A percentile compares a stretch with the other conserved stretches of the same genome.
phyloP scores from a whole-genome alignment of 92 coral and sea anemone genomes.

The Epizoanthus fatuus region DNA sequence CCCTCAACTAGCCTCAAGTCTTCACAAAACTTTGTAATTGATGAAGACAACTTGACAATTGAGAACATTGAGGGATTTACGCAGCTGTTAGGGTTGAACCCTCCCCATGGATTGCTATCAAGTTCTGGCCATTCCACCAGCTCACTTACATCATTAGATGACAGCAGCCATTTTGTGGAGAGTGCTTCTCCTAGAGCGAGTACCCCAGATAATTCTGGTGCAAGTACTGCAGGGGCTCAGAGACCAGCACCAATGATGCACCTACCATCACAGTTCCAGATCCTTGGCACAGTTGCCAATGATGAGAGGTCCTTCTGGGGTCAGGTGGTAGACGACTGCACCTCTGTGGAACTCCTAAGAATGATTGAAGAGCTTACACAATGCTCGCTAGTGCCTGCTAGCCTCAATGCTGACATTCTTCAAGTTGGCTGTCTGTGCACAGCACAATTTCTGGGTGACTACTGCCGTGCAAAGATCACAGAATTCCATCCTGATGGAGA shows the following conservation, averaged over 20 bases:
- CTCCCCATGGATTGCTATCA: background rate
- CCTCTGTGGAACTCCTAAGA: slow-evolving; percentile 21
- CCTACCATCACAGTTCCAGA: background rate
- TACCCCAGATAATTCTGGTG: background rate
- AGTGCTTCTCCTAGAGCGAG: background rate
- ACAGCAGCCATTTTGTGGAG: background rate
- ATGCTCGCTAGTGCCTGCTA: slow-evolving; percentile 17
- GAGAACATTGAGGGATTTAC: slow-evolving; percentile 72
- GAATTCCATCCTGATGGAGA: slow-evolving; percentile 4
- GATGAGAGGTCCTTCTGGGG: slow-evolving; percentile 59
- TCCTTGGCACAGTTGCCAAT: slow-evolving; percentile 44
- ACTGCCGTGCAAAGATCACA: slow-evolving; percentile 52
- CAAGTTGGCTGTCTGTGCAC: slow-evolving; percentile 24
- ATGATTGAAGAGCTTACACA: slow-evolving; percentile 42
- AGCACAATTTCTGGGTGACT: slow-evolving; percentile 18
- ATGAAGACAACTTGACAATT: slow-evolving; percentile 55
- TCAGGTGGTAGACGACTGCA: slow-evolving; percentile 34
- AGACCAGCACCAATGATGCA: background rate
- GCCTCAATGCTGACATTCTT: background rate
- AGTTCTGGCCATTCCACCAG: slow-evolving; percentile 35
- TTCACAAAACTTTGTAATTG: background rate
- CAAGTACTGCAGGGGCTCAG: background rate
- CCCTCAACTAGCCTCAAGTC: background rate
- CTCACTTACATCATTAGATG: slow-evolving; percentile 30
- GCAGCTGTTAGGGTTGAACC: slow-evolving; percentile 54